A percentile compares a stretch with the other conserved stretches of the same genome.
Evolutionary conservation across 2,888 invertebrate species (phyloP).

Genomic region (Agrochola litura): DNA sequence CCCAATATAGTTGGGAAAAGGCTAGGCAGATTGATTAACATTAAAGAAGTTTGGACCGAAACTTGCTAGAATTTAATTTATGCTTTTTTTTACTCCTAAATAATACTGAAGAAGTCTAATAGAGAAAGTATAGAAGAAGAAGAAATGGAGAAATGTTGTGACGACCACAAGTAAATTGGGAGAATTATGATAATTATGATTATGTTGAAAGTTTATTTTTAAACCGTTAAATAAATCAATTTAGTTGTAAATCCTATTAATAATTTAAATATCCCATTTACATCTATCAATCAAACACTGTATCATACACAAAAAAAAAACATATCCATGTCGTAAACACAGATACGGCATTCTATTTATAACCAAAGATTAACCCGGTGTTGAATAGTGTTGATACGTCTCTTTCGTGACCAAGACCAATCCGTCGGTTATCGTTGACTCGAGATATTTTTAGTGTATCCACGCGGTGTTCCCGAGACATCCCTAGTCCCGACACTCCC

Average conservation of each 20-base stretch:
- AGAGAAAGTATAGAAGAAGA: too few species aligned
- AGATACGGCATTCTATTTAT: constrained; percentile 47
- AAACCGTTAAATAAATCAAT: not conserved
- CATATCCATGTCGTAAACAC: constrained; percentile 38
- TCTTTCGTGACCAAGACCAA: constrained; percentile 53
- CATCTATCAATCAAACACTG: constrained; percentile 3
- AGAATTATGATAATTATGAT: too few species aligned
- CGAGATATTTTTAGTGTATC: constrained; percentile 62
- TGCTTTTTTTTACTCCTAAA: too few species aligned
- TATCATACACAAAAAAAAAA: not conserved
- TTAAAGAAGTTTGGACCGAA: too few species aligned
- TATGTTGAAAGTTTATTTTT: not conserved
- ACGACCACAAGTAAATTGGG: too few species aligned
- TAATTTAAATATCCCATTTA: not conserved
- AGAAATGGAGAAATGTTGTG: too few species aligned
- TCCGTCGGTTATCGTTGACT: constrained; percentile 56
- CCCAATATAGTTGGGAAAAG: too few species aligned
- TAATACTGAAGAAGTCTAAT: not conserved
- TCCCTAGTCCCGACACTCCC: not conserved
- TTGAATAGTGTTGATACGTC: constrained; percentile 37
- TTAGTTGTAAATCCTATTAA: not conserved
- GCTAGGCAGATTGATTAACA: too few species aligned
- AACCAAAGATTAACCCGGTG: constrained; percentile 52
- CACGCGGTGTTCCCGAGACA: constrained; percentile 49
- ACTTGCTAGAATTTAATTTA: too few species aligned